Percentiles rank a stretch among this genome's conserved stretches.
Evolutionary conservation across 2,888 invertebrate genomes (phyloP).

Genomic region (Disparrhopalites patrizii): DNA sequence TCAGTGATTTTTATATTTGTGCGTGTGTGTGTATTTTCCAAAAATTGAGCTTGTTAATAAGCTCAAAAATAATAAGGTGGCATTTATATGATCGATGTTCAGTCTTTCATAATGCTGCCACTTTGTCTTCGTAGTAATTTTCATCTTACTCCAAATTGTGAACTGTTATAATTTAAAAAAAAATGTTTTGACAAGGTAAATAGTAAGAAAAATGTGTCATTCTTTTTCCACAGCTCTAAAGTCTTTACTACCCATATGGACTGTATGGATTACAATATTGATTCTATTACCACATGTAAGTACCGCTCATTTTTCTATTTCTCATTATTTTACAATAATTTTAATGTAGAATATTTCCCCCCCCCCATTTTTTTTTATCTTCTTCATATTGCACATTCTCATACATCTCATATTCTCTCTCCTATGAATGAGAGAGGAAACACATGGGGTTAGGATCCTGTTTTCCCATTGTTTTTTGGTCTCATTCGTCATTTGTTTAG

Average conservation of each 20-base stretch:
- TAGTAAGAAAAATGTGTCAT: slow-evolving; percentile 8
- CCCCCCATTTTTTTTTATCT: too few species aligned
- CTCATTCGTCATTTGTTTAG: too few species aligned
- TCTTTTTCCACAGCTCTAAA: slow-evolving; percentile 46
- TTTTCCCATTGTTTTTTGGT: too few species aligned
- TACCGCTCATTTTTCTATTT: slow-evolving; percentile 22
- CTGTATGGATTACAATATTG: slow-evolving; percentile 48
- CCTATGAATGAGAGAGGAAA: too few species aligned
- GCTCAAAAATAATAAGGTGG: too few species aligned
- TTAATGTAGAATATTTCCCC: neutral
- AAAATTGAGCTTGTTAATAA: too few species aligned
- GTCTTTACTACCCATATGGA: slow-evolving; percentile 49
- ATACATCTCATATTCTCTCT: too few species aligned
- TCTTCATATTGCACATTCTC: too few species aligned
- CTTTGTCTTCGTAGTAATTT: neutral
- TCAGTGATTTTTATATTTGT: neutral
- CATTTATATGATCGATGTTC: too few species aligned
- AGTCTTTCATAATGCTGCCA: neutral
- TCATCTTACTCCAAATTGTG: neutral
- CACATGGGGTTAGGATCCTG: too few species aligned
- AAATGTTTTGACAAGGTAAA: neutral
- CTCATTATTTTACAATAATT: neutral
- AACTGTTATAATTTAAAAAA: neutral
- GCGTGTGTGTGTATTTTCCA: neutral
- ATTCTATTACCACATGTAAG: slow-evolving; percentile 49